These are phyloP conservation scores for Cistogaster globosa DNA, from an alignment of 2,888 invertebrate genomes.

Conservation along the genomic window DNA sequence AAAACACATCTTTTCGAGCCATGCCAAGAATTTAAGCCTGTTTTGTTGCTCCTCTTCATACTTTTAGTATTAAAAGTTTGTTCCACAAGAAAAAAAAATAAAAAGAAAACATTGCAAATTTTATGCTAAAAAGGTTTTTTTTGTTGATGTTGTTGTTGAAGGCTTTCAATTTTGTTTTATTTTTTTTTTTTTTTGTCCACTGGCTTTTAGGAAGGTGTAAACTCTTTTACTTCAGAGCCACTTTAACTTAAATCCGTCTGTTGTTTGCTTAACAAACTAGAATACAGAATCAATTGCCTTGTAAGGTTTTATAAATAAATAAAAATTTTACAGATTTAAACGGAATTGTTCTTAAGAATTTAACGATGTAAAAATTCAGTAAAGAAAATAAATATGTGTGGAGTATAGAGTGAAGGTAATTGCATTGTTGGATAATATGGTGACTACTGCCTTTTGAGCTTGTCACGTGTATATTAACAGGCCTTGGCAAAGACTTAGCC, in stretches of 20 bases:
- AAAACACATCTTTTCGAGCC: constrained; percentile 68
- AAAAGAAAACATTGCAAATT: constrained; percentile 34
- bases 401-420: constrained; percentile 53
- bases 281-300: constrained; percentile 2
- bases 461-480: constrained; percentile 7
- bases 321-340: constrained; percentile 43
- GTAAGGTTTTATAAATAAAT: constrained; percentile 25
- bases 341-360: constrained; percentile 65
- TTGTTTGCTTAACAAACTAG: constrained; percentile 1
- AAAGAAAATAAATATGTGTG: constrained; percentile 21
- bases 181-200: constrained; percentile 30
- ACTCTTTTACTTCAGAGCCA: constrained; percentile 61
- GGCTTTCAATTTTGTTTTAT: too few relatives aligned
- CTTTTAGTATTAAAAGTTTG: constrained; percentile 12
- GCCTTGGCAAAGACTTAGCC: neutral
- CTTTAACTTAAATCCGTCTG: constrained; percentile 56
- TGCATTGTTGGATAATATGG: constrained; percentile 28
- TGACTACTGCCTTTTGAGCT: constrained; percentile 2
- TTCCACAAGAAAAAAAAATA: neutral
- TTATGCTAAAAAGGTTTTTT: constrained; percentile 69
- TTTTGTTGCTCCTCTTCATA: constrained; percentile 31
- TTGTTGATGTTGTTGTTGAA: constrained; percentile 2
- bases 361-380: constrained; percentile 11
- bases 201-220: constrained; percentile 66
- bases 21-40: constrained; percentile 61